These are phyloP conservation scores for Tylochromis polylepis DNA, from an alignment of 2,113 vertebrate genomes.

Conservation along the genomic window DNA sequence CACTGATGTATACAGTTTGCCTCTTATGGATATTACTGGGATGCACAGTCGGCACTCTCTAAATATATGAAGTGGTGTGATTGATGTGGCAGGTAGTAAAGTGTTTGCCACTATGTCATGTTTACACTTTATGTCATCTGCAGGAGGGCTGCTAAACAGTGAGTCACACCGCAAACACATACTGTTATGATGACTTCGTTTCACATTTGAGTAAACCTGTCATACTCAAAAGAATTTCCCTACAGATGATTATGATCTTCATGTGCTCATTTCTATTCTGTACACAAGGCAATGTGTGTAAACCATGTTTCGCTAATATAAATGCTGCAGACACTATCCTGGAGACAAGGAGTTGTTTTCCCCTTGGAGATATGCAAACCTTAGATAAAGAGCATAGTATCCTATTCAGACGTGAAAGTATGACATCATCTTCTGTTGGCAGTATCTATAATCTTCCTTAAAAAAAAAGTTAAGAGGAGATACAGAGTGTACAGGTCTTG, in stretches of 20 bases:
- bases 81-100: neutral
- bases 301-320: neutral
- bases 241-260: neutral
- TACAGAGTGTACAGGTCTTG: neutral
- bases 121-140: neutral
- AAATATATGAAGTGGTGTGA: neutral
- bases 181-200: neutral
- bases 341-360: neutral
- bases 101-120: neutral
- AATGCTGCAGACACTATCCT: neutral
- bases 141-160: neutral
- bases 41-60: neutral
- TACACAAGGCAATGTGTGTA: neutral
- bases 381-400: conserved; percentile 24
- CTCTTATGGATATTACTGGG: neutral
- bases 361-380: neutral
- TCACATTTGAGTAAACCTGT: neutral
- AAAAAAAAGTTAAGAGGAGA: conserved; percentile 21
- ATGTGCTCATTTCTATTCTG: neutral
- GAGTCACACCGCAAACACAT: neutral
- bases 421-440: conserved; percentile 38
- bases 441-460: conserved; percentile 18
- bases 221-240: neutral
- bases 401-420: neutral
- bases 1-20: neutral